phyloP scores from a whole-genome alignment of 1,140 invertebrate species.

The Diuraphis noxia region DNA sequence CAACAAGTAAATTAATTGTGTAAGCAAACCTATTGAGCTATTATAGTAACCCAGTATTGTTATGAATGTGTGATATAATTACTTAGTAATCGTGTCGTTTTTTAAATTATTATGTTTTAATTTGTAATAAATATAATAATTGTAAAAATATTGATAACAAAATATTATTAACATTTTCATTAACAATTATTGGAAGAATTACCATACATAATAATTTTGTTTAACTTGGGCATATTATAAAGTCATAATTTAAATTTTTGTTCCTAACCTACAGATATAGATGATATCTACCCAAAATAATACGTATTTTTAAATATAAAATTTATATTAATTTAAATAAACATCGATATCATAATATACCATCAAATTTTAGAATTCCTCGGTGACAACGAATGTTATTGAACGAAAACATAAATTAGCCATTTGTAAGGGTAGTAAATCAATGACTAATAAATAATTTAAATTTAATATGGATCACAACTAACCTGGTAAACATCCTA shows the following conservation, averaged over 20 bases:
- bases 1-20: background rate
- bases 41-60: background rate
- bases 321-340: background rate
- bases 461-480: background rate
- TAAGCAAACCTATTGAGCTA: background rate
- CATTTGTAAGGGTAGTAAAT: background rate
- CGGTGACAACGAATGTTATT: background rate
- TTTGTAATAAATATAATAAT: background rate
- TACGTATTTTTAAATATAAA: background rate
- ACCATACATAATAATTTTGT: background rate
- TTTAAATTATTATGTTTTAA: background rate
- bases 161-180: too few species aligned
- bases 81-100: background rate
- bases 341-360: too few species aligned
- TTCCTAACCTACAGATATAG: background rate
- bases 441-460: background rate
- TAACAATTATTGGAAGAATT: background rate
- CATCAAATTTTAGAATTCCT: too few species aligned
- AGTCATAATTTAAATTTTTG: background rate
- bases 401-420: background rate
- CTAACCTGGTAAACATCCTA: slow-evolving; percentile 76
- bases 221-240: background rate
- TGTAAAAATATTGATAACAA: background rate
- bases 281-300: background rate
- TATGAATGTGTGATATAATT: background rate